A percentile compares a stretch with the other conserved stretches of the same genome.
Evolutionary conservation across 2,888 invertebrate genomes (phyloP).

Genomic region (Drosophila paranaensis): DNA sequence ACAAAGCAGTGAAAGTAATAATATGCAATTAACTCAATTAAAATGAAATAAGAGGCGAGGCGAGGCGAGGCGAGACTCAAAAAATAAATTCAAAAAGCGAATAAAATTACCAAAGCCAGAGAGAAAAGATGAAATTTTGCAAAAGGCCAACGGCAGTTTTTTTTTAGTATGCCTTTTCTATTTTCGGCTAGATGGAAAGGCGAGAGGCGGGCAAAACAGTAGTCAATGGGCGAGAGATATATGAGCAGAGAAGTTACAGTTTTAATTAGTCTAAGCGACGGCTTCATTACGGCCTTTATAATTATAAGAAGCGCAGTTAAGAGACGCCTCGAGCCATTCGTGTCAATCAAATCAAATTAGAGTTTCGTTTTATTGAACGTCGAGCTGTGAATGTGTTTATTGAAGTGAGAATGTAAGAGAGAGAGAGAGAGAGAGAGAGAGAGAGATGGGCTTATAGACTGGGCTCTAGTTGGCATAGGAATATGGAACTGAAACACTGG

Average conservation of each 20-base stretch:
- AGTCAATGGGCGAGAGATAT: constrained; percentile 3
- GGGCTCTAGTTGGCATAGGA: neutral
- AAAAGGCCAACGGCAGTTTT: constrained; percentile 34
- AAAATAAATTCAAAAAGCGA: neutral
- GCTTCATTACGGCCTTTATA: constrained; percentile 1
- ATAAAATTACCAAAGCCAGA: constrained; percentile 10
- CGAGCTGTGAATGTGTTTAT: neutral
- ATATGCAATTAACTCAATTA: constrained; percentile 66
- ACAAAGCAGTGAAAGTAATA: constrained; percentile 68
- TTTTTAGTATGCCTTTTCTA: neutral
- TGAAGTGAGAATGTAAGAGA: neutral
- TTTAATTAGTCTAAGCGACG: constrained; percentile 56
- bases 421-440: too few relatives aligned
- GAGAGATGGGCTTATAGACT: too few relatives aligned
- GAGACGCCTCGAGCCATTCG: neutral
- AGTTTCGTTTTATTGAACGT: neutral
- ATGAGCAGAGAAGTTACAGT: constrained; percentile 36
- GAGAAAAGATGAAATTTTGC: constrained; percentile 24
- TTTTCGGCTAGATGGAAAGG: constrained; percentile 30
- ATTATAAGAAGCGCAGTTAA: constrained; percentile 3
- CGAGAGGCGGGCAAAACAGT: constrained; percentile 16
- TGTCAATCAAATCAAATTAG: constrained; percentile 4
- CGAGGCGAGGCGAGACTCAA: constrained; percentile 4
- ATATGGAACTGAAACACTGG: neutral
- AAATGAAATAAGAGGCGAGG: constrained; percentile 49